phyloP scores from a whole-genome alignment of 2,888 invertebrate genomes.

The Caenorhabditis becei region DNA sequence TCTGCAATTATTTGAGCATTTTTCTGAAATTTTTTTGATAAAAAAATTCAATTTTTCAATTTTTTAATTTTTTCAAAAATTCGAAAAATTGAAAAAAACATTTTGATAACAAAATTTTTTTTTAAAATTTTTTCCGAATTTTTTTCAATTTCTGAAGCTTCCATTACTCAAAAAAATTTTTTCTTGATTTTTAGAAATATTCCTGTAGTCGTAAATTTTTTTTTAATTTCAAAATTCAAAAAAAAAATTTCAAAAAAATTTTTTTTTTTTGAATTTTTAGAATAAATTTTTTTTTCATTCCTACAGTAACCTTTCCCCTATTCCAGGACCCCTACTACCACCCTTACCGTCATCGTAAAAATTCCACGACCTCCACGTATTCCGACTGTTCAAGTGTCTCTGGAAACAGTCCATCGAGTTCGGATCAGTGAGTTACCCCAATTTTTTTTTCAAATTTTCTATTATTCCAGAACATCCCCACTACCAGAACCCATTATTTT shows the following conservation, averaged over 20 bases:
- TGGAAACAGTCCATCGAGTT: constrained; percentile 31
- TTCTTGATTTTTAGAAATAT: too few relatives aligned
- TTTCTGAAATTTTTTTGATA: too few relatives aligned
- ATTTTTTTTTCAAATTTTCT: neutral
- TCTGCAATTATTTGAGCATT: too few relatives aligned
- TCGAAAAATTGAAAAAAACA: too few relatives aligned
- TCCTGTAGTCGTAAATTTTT: neutral
- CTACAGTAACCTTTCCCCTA: neutral
- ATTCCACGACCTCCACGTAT: constrained; percentile 47
- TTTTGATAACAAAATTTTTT: too few relatives aligned
- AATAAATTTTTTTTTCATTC: neutral
- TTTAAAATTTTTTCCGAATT: too few relatives aligned
- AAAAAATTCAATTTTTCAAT: too few relatives aligned
- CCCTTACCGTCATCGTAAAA: constrained; percentile 50
- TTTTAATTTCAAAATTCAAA: neutral
- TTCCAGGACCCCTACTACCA: constrained; percentile 45
- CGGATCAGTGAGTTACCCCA: constrained; percentile 5
- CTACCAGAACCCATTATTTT: constrained; percentile 16
- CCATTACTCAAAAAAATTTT: too few relatives aligned
- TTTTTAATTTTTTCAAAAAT: too few relatives aligned
- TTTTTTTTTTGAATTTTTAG: neutral
- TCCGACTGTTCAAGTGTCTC: constrained; percentile 36
- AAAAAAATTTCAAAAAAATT: too few relatives aligned
- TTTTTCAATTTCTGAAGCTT: too few relatives aligned
- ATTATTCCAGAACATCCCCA: constrained; percentile 24